Evolutionary conservation across 2,113 vertebrate genomes (phyloP).

Genomic region (Nicator chloris): DNA sequence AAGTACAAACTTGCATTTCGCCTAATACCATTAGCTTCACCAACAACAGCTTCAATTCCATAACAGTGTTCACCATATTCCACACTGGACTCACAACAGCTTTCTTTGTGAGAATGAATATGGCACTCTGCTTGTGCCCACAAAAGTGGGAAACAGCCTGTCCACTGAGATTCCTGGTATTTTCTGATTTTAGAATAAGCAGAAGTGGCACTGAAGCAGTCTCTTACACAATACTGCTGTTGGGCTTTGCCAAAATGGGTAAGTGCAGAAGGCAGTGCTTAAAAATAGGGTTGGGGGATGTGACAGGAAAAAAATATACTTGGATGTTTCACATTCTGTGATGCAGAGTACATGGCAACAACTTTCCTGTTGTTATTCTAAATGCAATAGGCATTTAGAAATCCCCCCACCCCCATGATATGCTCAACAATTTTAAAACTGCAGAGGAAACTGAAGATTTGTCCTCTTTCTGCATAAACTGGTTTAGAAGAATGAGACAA

Average conservation of each 20-base stretch:
- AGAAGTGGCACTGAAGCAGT: background rate
- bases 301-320: background rate
- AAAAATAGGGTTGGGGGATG: slow-evolving; percentile 24
- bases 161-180: background rate
- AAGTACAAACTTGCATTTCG: background rate
- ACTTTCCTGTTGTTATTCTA: background rate
- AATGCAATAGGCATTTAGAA: background rate
- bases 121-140: background rate
- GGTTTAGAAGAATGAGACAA: background rate
- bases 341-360: background rate
- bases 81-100: rapidly evolving
- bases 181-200: background rate
- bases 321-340: background rate
- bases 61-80: background rate
- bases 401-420: background rate
- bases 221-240: background rate
- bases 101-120: background rate
- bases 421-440: background rate
- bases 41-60: background rate
- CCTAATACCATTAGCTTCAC: background rate
- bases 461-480: background rate
- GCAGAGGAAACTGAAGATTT: background rate
- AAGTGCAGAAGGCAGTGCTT: slow-evolving; percentile 1
- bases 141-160: background rate
- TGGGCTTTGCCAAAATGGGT: background rate